Conservation (phyloP, 2,113 vertebrate species). For the Ariopsis seemanni region DNA sequence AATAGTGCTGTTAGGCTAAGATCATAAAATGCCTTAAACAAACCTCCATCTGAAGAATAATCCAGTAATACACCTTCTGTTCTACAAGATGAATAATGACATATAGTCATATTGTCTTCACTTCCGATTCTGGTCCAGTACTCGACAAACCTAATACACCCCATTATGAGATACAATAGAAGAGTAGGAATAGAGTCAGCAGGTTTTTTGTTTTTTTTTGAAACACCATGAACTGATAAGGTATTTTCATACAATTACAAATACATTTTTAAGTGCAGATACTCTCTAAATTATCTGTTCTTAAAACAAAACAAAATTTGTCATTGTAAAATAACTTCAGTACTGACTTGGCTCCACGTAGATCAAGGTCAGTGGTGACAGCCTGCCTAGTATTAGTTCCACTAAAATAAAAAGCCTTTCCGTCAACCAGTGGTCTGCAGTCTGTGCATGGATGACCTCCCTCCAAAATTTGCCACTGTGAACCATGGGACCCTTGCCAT, state of each 20-base stretch:
- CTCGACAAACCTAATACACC: constrained; percentile 85
- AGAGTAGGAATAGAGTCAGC: not conserved
- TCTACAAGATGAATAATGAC: constrained; percentile 90
- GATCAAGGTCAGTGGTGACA: constrained; percentile 89
- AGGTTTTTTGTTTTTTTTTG: not conserved
- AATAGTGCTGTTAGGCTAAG: not conserved
- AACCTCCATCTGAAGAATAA: constrained; percentile 93
- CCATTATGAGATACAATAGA: not conserved
- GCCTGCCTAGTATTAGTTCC: constrained; percentile 89
- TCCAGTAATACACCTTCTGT: constrained; percentile 94
- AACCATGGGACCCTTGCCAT: constrained; percentile 85
- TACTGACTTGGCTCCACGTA: constrained; percentile 93
- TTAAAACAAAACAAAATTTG: not conserved
- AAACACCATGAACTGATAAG: not conserved
- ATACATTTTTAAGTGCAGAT: not conserved
- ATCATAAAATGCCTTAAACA: not conserved
- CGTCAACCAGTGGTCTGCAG: constrained; percentile 91
- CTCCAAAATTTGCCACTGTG: constrained; percentile 91
- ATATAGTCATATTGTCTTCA: constrained; percentile 93
- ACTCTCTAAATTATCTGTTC: not conserved
- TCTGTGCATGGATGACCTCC: constrained; percentile 89
- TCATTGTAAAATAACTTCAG: not conserved
- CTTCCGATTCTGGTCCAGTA: constrained; percentile 98
- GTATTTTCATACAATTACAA: not conserved
- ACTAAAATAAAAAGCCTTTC: constrained; percentile 90